Conservation (phyloP, 2,888 invertebrate genomes). For the Proisotoma minuta region DNA sequence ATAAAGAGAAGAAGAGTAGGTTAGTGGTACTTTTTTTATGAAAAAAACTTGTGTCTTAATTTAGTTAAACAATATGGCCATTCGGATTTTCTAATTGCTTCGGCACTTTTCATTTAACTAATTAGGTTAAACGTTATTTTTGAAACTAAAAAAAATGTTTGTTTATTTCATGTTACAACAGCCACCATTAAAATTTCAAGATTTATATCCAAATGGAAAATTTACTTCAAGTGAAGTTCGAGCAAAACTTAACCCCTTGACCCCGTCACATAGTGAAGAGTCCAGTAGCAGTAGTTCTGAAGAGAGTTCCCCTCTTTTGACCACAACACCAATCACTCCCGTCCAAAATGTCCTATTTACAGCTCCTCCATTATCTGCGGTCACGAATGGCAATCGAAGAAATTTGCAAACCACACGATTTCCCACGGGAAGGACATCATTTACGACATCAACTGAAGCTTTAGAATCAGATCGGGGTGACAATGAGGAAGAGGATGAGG, state of each 20-base stretch:
- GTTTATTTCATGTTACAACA: too few relatives aligned
- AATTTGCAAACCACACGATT: slow-evolving; percentile 31
- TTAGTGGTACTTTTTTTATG: too few relatives aligned
- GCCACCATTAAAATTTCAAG: not conserved
- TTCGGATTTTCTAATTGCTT: too few relatives aligned
- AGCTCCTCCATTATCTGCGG: slow-evolving; percentile 26
- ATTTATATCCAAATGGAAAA: not conserved
- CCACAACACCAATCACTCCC: slow-evolving; percentile 1
- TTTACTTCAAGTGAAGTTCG: not conserved
- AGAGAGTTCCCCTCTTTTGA: not conserved
- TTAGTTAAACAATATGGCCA: too few relatives aligned
- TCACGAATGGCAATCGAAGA: slow-evolving; percentile 18
- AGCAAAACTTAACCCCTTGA: not conserved
- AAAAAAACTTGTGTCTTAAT: too few relatives aligned
- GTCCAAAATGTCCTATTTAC: slow-evolving; percentile 37
- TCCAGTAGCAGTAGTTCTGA: not conserved
- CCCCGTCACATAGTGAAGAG: not conserved
- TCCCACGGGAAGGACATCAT: slow-evolving; percentile 29
- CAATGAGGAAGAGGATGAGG: not conserved
- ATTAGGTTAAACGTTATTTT: too few relatives aligned
- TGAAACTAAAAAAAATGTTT: too few relatives aligned
- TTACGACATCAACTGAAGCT: slow-evolving; percentile 20
- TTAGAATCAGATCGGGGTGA: not conserved
- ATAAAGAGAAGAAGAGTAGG: too few relatives aligned
- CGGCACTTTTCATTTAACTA: too few relatives aligned